Evolutionary conservation across 2,797 vertebrate genomes (phyloP), one percentile per base, ranked within the genome.

Genomic region (Mus spretus): DNA sequence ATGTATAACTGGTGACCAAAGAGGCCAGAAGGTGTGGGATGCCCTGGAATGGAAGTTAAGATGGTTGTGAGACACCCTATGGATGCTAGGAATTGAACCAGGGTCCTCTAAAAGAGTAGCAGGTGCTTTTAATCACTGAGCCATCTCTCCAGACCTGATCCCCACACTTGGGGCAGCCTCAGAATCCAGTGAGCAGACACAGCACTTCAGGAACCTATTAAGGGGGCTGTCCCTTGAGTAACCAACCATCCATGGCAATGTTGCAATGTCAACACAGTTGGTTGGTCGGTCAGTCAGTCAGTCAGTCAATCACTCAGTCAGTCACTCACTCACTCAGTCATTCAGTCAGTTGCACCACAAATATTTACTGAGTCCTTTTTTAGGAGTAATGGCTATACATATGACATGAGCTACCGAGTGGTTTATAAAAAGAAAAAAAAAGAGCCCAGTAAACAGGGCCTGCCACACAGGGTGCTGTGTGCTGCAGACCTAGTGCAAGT

Each of bases 171-270:
- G 87, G 65, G 78, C 22, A 57, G 65, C 65, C 74, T 96, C 84
- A 50, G 59, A 89, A 77, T 44, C 86, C 63, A 44, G 40, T 75
- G 17, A 87, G 74, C 3, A 84, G 59, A 90, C 59, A 26, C 67
- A 93, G 79, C 65, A 72, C 63, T 83, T 89, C 47, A 91, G 91
- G 80, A 67, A 87, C 94, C 55, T 31, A n/a, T 50, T 4, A 90
- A 53, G 11, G 37, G 57, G 40, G 63, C 3, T 11, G 40, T 40
- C 75, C 28, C 26, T 72, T 53, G 82, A 79, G 55, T 22, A 75
- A 26, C 61, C 34, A 75, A 31, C 61, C 34, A 59, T 47, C 59
- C 77, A 37, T 1, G 6, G 40, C 24, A 37, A 67, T 14, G 79
- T 47, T 53, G 86, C 47, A 37, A 37, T 67, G 19, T 67, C 17